These are phyloP conservation scores for Chinchilla lanigera DNA, from an alignment of 2,113 vertebrate genomes.

Conservation along the genomic window DNA sequence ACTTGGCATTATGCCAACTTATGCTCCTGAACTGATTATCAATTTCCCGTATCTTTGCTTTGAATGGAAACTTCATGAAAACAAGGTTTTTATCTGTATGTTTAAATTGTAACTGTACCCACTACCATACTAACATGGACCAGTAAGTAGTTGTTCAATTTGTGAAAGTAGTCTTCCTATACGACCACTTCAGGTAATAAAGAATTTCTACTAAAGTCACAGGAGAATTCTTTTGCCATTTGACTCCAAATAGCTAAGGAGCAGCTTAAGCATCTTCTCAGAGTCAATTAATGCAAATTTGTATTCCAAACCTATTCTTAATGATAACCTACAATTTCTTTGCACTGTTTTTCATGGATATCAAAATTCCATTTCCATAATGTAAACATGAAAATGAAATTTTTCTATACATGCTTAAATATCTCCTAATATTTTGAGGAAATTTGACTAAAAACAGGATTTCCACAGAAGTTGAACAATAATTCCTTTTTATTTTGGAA, in stretches of 20 bases:
- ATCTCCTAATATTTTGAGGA: background rate
- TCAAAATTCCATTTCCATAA: background rate
- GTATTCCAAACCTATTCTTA: background rate
- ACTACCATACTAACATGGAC: background rate
- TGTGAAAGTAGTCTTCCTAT: background rate
- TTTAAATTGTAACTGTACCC: background rate
- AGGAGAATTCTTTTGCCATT: background rate
- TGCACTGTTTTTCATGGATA: background rate
- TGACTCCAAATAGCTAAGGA: background rate
- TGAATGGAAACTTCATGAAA: background rate
- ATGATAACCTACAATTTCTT: background rate
- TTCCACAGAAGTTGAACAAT: background rate
- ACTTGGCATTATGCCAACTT: background rate
- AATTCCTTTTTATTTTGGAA: background rate
- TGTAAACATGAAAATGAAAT: background rate
- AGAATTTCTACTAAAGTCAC: background rate
- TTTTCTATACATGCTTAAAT: background rate
- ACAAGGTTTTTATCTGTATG: background rate
- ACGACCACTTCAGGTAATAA: background rate
- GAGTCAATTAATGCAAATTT: background rate
- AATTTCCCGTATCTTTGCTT: background rate
- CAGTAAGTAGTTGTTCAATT: background rate
- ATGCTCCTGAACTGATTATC: background rate
- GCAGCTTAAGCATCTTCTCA: background rate
- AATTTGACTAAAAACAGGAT: background rate